These are phyloP conservation scores for Zeuzera pyrina DNA, from an alignment of 2,888 invertebrate species.

Conservation along the genomic window DNA sequence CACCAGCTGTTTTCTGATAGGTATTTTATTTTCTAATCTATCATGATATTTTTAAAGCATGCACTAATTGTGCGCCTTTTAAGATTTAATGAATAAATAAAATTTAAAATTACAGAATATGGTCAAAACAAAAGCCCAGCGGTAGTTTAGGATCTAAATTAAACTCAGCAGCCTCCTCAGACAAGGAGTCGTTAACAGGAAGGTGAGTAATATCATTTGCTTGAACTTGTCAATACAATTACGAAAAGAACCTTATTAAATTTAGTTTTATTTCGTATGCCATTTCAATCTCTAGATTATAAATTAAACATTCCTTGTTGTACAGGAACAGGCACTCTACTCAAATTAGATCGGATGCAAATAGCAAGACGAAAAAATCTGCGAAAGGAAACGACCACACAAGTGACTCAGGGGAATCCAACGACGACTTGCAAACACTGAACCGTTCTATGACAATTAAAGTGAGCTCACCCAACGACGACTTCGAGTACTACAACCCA, in stretches of 20 bases:
- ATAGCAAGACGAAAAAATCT: slow-evolving; percentile 31
- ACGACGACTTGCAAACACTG: slow-evolving; percentile 61
- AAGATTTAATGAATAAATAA: not conserved
- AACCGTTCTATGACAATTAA: slow-evolving; percentile 70
- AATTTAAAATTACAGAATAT: slow-evolving; percentile 39
- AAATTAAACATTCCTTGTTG: slow-evolving; percentile 8
- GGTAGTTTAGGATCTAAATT: slow-evolving; percentile 27
- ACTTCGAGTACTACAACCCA: slow-evolving; percentile 75
- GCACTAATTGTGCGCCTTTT: not conserved
- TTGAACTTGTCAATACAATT: not conserved
- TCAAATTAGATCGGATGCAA: slow-evolving; percentile 31
- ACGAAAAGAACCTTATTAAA: too few relatives aligned
- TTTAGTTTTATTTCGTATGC: slow-evolving; percentile 1
- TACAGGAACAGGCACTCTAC: slow-evolving; percentile 37
- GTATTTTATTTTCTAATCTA: too few relatives aligned
- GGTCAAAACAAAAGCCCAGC: slow-evolving; percentile 47
- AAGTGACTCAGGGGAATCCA: slow-evolving; percentile 59
- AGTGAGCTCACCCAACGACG: slow-evolving; percentile 71
- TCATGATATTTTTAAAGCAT: not conserved
- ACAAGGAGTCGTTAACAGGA: slow-evolving; percentile 26
- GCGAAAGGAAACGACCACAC: slow-evolving; percentile 36
- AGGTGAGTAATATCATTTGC: slow-evolving; percentile 25
- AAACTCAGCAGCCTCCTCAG: slow-evolving; percentile 32
- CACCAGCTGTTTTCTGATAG: slow-evolving; percentile 53
- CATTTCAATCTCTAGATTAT: too few relatives aligned